Evolutionary conservation across 2,113 vertebrate species (phyloP).

Genomic region (Xenopus laevis): DNA sequence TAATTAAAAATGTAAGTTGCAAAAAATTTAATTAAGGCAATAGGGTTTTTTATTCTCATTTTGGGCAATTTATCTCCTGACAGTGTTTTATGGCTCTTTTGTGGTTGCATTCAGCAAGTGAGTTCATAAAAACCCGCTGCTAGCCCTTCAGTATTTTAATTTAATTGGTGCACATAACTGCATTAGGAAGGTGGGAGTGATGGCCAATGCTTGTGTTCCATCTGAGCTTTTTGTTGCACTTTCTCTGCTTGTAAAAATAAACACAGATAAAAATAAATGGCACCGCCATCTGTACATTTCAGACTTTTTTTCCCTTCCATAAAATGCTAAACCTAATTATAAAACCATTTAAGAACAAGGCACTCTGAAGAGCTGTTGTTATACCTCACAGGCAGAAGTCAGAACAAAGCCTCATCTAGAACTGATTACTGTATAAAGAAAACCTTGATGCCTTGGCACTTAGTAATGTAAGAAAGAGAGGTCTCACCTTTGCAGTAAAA

Average conservation of each 20-base stretch:
- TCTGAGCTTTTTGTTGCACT: conserved; percentile 24
- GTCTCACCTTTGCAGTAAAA: background rate
- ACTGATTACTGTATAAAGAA: background rate
- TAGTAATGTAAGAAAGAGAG: background rate
- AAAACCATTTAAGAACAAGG: conserved; percentile 40
- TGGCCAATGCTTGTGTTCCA: conserved; percentile 14
- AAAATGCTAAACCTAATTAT: conserved; percentile 44
- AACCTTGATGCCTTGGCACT: background rate
- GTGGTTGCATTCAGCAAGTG: conserved; percentile 11
- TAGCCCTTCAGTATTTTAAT: background rate
- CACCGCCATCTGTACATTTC: conserved; percentile 41
- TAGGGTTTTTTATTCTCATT: conserved; percentile 18
- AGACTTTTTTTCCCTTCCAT: conserved; percentile 12
- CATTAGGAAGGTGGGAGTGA: conserved; percentile 4
- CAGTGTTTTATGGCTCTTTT: background rate
- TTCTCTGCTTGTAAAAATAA: conserved; percentile 40
- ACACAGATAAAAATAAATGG: conserved; percentile 44
- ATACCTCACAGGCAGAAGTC: conserved; percentile 14
- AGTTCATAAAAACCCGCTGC: conserved; percentile 25
- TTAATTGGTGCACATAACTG: conserved; percentile 10
- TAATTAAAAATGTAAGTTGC: conserved; percentile 8
- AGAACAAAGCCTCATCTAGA: conserved; percentile 4
- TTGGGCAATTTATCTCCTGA: background rate
- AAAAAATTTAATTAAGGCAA: background rate
- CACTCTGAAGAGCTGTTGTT: conserved; percentile 34